Evolutionary conservation across 2,797 vertebrate genomes (phyloP).

Genomic region (Cyprinodon diabolis): DNA sequence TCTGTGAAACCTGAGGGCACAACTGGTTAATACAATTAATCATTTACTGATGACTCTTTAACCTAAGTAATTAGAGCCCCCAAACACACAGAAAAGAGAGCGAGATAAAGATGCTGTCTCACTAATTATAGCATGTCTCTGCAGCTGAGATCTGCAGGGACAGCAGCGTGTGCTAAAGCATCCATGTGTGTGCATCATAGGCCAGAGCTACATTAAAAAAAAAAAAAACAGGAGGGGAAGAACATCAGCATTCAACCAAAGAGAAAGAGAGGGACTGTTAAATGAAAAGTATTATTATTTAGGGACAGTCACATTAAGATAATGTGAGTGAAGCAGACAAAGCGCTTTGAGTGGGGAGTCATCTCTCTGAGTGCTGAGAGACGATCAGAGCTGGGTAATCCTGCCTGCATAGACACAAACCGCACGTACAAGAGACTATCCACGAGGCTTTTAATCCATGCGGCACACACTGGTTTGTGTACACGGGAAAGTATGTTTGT

Average conservation of each 20-base stretch:
- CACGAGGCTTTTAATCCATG: conserved; percentile 50
- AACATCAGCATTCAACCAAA: conserved; percentile 6
- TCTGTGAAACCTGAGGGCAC: conserved; percentile 42
- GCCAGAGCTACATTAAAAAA: conserved; percentile 4
- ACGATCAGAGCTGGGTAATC: conserved; percentile 67
- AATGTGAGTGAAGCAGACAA: conserved; percentile 9
- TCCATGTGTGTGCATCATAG: background rate
- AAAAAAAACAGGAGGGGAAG: background rate
- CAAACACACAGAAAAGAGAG: conserved; percentile 31
- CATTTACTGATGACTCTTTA: conserved; percentile 74
- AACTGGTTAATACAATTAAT: conserved; percentile 77
- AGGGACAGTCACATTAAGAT: conserved; percentile 4
- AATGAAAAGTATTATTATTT: conserved; percentile 15
- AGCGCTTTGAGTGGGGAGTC: conserved; percentile 48
- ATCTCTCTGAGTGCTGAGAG: conserved; percentile 65
- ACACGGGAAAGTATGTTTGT: conserved; percentile 1
- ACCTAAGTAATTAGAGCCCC: conserved; percentile 64
- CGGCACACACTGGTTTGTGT: conserved; percentile 30
- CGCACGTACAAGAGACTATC: conserved; percentile 21
- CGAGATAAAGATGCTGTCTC: conserved; percentile 64
- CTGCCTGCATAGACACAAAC: conserved; percentile 52
- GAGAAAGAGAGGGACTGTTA: conserved; percentile 2
- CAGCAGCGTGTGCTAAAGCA: conserved; percentile 8
- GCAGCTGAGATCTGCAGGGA: conserved; percentile 66
- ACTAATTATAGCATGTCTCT: conserved; percentile 70